A percentile compares a stretch with the other conserved stretches of the same genome.
These are phyloP conservation scores for Sabatieria punctata DNA, from an alignment of 2,888 invertebrate genomes.

Conservation along the genomic window DNA sequence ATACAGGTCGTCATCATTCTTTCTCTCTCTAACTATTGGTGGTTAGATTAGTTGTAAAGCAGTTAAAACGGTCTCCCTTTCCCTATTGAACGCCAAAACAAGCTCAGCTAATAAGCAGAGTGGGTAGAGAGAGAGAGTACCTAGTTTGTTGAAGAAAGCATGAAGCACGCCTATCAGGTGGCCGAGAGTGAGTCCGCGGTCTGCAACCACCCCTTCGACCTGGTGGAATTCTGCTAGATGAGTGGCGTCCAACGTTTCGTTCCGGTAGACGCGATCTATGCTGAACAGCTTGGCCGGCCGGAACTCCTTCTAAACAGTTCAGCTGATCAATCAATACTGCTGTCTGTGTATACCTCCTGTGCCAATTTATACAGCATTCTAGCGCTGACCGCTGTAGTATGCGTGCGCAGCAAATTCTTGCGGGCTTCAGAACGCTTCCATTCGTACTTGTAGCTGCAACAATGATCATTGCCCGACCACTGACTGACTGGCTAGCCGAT, in stretches of 20 bases:
- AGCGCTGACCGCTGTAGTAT: slow-evolving; percentile 93
- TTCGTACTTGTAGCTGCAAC: slow-evolving; percentile 57
- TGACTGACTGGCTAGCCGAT: too few species aligned
- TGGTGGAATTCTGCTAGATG: slow-evolving; percentile 92
- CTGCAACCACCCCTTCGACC: slow-evolving; percentile 88
- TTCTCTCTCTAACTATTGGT: too few species aligned
- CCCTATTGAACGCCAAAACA: too few species aligned
- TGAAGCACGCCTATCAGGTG: slow-evolving; percentile 73
- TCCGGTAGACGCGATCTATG: slow-evolving; percentile 93
- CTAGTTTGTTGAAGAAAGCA: slow-evolving; percentile 77
- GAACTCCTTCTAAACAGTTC: slow-evolving; percentile 45
- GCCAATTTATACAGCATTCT: slow-evolving; percentile 78
- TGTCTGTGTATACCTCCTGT: slow-evolving; percentile 36
- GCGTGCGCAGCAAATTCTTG: slow-evolving; percentile 86
- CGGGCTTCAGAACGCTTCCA: slow-evolving; percentile 89
- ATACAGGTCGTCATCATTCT: too few species aligned
- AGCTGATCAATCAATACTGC: neutral
- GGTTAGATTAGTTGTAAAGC: too few species aligned
- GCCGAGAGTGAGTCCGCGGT: slow-evolving; percentile 66
- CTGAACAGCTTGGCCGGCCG: slow-evolving; percentile 86
- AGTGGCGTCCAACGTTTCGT: slow-evolving; percentile 94
- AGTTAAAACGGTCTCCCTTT: too few species aligned
- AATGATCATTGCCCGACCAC: too few species aligned
- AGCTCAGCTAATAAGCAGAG: too few species aligned
- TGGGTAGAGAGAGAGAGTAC: slow-evolving; percentile 50